phyloP scores from a whole-genome alignment of 2,113 vertebrate species.

The Bucco capensis region DNA sequence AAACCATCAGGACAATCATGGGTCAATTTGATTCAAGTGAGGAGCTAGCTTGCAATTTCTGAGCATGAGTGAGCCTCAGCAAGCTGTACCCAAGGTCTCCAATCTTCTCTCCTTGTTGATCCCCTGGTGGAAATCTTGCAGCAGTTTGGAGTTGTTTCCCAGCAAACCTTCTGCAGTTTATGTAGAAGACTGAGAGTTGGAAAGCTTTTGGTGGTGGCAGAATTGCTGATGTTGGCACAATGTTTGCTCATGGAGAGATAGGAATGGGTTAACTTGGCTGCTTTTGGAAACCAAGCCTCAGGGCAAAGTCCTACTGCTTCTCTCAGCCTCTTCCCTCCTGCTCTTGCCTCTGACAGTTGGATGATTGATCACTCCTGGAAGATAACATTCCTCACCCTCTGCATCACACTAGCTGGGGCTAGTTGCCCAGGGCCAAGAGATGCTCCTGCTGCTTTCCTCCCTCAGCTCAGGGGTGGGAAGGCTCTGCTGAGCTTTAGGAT shows the following conservation, averaged over 20 bases:
- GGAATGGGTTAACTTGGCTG: slow-evolving; percentile 42
- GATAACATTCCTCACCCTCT: slow-evolving; percentile 48
- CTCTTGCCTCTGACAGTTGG: neutral
- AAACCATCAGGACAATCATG: neutral
- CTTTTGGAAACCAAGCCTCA: slow-evolving; percentile 21
- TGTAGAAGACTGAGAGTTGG: neutral
- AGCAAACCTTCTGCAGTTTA: neutral
- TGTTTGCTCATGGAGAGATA: neutral
- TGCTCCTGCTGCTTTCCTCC: neutral
- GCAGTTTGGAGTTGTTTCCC: neutral
- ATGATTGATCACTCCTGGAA: slow-evolving; percentile 43
- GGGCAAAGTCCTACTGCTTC: neutral
- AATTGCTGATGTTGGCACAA: neutral
- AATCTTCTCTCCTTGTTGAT: neutral
- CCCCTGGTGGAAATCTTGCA: neutral
- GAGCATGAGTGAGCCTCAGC: neutral
- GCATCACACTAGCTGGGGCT: neutral
- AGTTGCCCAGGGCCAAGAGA: slow-evolving; percentile 29
- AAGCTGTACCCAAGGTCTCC: neutral
- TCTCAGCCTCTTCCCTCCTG: slow-evolving; percentile 12
- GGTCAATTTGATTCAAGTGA: neutral
- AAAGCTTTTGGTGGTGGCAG: neutral
- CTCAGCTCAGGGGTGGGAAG: neutral
- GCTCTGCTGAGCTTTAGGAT: neutral
- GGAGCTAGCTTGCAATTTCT: neutral